Evolutionary conservation across 2,888 invertebrate genomes (phyloP), one percentile per base, ranked within the genome.

Genomic region (Oscheius sp.): DNA sequence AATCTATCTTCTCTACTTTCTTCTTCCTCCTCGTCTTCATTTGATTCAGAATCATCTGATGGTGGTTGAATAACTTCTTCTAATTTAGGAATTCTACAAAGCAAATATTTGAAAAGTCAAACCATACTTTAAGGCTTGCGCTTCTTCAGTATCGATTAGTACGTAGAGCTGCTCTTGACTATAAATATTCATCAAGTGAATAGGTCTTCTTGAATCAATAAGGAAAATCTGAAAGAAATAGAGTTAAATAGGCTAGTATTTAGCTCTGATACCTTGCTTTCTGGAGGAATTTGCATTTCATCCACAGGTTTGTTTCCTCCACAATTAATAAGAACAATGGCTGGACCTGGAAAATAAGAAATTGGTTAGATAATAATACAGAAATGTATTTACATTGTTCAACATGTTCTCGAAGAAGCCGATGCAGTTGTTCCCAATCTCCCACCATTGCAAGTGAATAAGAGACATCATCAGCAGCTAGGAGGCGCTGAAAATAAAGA

Each of bases 181-280:
- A 65, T 69, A 84, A 27, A 85, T 71, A 66, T 85, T 85, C 66
- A 82, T 81, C 20, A 79, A 75, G 65, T 85, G 73, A 52, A 85
- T 68, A 2, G 85, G 85, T 15, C 84, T 72, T 42, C 78, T 72
- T 12, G 82, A 82, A 57, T 85, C 85, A 55, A 84, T 69, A 20
- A 85, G 65, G 63, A 72, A 85, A 5, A 82, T 61, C 20, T 45
- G 33, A 45, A 23, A n/a, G n/a, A n/a, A n/a, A n/a, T n/a, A n/a
- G n/a, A 37, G 15, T 37, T 10, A 37, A 15, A 10, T 15, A 12
- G 10, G 39, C 39, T 12, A 37, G 15, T 10, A n/a, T n/a, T n/a
- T n/a, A n/a, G n/a, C n/a, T 6, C 15, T 15, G 15, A 15, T 3
- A 61, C 65, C n/a, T 52, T 70, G 52, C 74, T 65, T 10, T 63